phyloP scores from a whole-genome alignment of 2,888 invertebrate genomes.

The Salticus scenicus region DNA sequence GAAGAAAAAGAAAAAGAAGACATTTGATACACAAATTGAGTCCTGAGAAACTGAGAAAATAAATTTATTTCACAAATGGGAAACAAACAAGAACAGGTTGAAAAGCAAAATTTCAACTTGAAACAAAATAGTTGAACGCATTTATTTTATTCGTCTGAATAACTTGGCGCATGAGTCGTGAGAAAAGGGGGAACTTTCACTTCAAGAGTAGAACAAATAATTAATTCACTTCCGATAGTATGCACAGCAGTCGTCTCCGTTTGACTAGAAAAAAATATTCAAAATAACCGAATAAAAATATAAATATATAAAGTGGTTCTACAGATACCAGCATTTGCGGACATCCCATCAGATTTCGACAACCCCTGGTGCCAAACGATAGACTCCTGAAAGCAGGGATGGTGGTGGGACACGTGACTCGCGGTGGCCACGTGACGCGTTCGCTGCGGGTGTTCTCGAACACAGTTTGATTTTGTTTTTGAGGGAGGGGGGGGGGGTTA shows the following conservation, averaged over 20 bases:
- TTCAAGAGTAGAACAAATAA: not conserved
- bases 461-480: constrained; percentile 7
- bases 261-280: not conserved
- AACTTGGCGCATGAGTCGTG: too few relatives aligned
- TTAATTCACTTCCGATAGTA: not conserved
- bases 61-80: too few relatives aligned
- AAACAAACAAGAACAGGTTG: too few relatives aligned
- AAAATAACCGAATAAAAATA: constrained; percentile 20
- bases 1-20: too few relatives aligned
- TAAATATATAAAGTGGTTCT: not conserved
- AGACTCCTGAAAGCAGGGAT: constrained; percentile 38
- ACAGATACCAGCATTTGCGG: constrained; percentile 50
- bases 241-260: not conserved
- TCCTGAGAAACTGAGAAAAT: too few relatives aligned
- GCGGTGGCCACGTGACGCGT: constrained; percentile 8
- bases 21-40: too few relatives aligned
- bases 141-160: too few relatives aligned
- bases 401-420: constrained; percentile 25
- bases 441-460: constrained; percentile 14
- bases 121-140: too few relatives aligned
- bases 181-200: not conserved
- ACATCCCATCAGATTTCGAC: constrained; percentile 40
- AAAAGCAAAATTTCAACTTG: too few relatives aligned
- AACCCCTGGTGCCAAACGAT: constrained; percentile 44
- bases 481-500: not conserved